Conservation (phyloP, 2,113 vertebrate species). For the Microcebus murinus region DNA sequence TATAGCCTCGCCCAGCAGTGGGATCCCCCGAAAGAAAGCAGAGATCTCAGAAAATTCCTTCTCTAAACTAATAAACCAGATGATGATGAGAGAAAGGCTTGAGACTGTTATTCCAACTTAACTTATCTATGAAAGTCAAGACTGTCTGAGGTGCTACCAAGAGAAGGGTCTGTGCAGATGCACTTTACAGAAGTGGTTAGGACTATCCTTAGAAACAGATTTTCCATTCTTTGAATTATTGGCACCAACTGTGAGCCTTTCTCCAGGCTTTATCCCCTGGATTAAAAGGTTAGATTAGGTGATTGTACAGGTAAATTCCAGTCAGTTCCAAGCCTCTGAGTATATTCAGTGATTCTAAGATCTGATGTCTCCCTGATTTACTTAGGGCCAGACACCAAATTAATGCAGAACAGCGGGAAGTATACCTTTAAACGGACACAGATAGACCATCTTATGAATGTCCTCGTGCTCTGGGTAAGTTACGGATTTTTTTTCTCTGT, state of each 20-base stretch:
- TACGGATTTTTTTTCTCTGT: constrained; percentile 46
- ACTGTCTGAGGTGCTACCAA: not conserved
- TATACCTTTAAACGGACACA: constrained; percentile 92
- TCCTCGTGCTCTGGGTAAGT: constrained; percentile 93
- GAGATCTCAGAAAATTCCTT: constrained; percentile 38
- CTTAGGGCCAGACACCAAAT: constrained; percentile 95
- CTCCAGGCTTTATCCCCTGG: not conserved
- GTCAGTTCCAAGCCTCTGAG: not conserved
- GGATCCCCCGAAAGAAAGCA: too few species aligned
- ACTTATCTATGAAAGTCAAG: not conserved
- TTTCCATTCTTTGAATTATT: not conserved
- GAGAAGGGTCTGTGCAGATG: not conserved
- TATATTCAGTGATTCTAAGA: constrained; percentile 50
- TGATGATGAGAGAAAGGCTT: not conserved
- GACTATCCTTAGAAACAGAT: not conserved
- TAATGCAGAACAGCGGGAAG: constrained; percentile 98
- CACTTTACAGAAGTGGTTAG: not conserved
- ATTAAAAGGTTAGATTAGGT: constrained; percentile 2
- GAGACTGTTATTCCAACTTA: not conserved
- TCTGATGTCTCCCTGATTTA: constrained; percentile 60
- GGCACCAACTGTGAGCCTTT: not conserved
- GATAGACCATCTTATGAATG: constrained; percentile 94
- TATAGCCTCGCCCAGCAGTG: not conserved
- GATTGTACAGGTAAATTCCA: not conserved
- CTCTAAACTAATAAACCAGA: constrained; percentile 23